These are phyloP conservation scores for Heliothis peltigera DNA, from an alignment of 2,888 invertebrate species.

Conservation along the genomic window DNA sequence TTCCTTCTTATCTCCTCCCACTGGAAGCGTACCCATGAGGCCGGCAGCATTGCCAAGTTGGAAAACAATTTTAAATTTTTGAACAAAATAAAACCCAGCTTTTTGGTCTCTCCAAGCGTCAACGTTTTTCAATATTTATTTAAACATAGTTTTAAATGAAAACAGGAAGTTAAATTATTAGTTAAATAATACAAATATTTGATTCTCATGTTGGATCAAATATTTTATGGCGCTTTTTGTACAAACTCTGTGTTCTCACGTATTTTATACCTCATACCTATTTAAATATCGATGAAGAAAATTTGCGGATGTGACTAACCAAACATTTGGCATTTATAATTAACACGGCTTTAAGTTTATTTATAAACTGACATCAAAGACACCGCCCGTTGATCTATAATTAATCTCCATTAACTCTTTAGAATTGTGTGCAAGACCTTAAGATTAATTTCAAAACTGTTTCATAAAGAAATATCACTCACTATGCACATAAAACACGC, in stretches of 20 bases:
- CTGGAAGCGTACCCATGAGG: too few species aligned
- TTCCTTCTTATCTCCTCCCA: too few species aligned
- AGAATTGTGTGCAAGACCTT: background rate
- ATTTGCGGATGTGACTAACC: constrained; percentile 36
- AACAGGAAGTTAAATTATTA: constrained; percentile 22
- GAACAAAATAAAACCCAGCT: too few species aligned
- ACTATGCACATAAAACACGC: background rate
- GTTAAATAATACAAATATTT: constrained; percentile 20
- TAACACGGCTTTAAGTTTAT: constrained; percentile 59
- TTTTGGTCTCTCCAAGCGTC: too few species aligned
- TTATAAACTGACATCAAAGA: constrained; percentile 38
- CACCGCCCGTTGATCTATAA: constrained; percentile 17
- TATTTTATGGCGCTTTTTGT: constrained; percentile 28
- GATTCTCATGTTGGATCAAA: constrained; percentile 20
- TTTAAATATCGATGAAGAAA: constrained; percentile 41
- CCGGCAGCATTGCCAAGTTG: too few species aligned
- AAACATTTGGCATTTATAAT: constrained; percentile 50
- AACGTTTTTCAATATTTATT: too few species aligned
- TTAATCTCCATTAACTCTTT: background rate
- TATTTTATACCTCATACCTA: constrained; percentile 20
- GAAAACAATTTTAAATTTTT: too few species aligned
- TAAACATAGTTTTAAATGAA: constrained; percentile 1
- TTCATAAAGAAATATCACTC: background rate
- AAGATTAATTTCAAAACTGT: background rate
- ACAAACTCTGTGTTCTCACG: constrained; percentile 33